These are phyloP conservation scores for Gambusia yucatana DNA, from an alignment of 2,797 vertebrate genomes.

Conservation along the genomic window DNA sequence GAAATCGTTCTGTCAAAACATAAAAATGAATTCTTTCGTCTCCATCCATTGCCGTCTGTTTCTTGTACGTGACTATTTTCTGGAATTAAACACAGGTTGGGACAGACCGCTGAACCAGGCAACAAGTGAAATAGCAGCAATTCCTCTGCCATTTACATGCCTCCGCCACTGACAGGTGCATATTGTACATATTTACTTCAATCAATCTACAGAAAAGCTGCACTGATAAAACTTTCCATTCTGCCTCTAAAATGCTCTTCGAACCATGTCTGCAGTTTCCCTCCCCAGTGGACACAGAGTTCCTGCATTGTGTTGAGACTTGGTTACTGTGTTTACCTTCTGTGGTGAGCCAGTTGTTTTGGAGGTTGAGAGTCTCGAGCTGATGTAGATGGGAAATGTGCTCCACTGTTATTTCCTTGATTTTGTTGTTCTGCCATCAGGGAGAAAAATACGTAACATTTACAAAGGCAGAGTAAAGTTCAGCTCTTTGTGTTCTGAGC, in stretches of 20 bases:
- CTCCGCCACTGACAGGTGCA: background rate
- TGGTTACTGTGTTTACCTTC: constrained; percentile 82
- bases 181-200: constrained; percentile 3
- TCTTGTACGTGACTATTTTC: background rate
- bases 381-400: constrained; percentile 88
- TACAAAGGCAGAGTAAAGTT: background rate
- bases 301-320: constrained; percentile 8
- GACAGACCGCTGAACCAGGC: background rate
- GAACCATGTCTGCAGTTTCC: background rate
- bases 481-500: background rate
- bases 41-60: background rate
- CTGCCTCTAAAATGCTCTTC: background rate
- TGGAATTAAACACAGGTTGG: background rate
- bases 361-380: constrained; percentile 94
- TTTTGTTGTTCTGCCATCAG: constrained; percentile 90
- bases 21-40: background rate
- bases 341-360: constrained; percentile 95
- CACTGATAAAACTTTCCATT: background rate
- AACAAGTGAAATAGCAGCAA: background rate
- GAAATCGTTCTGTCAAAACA: background rate
- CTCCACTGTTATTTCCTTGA: constrained; percentile 88
- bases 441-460: constrained; percentile 30
- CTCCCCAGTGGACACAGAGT: no score
- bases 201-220: background rate
- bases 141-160: background rate